A percentile compares a stretch with the other conserved stretches of the same genome.
Conservation (phyloP, 2,113 vertebrate genomes). For the Rhabdomys dilectus region DNA sequence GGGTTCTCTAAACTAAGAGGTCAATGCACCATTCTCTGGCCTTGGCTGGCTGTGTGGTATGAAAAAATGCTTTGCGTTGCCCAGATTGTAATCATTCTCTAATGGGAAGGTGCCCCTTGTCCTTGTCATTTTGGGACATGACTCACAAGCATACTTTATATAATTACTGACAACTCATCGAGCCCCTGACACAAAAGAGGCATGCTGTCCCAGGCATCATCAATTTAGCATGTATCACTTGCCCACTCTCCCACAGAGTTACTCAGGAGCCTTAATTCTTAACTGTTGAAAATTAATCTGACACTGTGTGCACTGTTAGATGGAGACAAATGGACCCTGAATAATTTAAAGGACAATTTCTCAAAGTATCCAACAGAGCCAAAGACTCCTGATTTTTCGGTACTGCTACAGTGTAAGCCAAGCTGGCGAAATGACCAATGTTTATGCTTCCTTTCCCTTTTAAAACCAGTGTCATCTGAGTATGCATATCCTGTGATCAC, state of each 20-base stretch:
- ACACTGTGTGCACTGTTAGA: neutral
- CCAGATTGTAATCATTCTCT: neutral
- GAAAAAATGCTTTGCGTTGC: neutral
- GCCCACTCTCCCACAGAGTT: constrained; percentile 26
- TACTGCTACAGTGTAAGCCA: constrained; percentile 37
- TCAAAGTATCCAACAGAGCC: constrained; percentile 54
- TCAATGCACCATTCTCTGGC: neutral
- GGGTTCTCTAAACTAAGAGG: constrained; percentile 45
- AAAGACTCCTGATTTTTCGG: constrained; percentile 66
- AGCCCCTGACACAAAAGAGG: constrained; percentile 40
- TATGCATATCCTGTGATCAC: neutral
- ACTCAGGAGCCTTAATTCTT: constrained; percentile 16
- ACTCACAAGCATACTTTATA: constrained; percentile 20
- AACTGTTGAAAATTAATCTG: constrained; percentile 62
- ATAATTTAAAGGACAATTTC: constrained; percentile 81
- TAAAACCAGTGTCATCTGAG: constrained; percentile 35
- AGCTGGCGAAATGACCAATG: constrained; percentile 17
- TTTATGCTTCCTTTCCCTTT: constrained; percentile 47
- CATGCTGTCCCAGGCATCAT: constrained; percentile 18
- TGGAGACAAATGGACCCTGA: constrained; percentile 68
- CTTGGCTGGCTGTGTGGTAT: neutral
- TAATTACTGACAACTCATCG: constrained; percentile 38
- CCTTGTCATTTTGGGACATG: constrained; percentile 31
- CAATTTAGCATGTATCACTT: constrained; percentile 65
- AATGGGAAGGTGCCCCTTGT: neutral